phyloP scores from a whole-genome alignment of 2,797 vertebrate species.

The Peromyscus aztecus region DNA sequence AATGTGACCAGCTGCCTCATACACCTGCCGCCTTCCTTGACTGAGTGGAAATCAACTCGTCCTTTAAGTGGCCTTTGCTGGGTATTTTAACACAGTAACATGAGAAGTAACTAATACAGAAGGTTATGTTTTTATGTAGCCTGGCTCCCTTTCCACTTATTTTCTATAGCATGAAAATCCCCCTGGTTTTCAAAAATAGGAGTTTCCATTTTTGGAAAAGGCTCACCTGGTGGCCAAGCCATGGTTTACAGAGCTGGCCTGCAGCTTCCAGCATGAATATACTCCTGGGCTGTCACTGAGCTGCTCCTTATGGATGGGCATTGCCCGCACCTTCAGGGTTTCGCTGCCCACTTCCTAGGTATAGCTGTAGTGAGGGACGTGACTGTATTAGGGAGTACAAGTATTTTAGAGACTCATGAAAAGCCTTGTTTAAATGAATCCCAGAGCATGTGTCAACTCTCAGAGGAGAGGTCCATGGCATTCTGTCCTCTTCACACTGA shows the following conservation, averaged over 20 bases:
- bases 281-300: background rate
- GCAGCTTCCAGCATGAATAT: background rate
- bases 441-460: background rate
- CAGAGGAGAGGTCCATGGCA: fast-evolving
- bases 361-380: background rate
- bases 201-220: background rate
- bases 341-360: background rate
- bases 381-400: background rate
- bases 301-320: background rate
- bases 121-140: background rate
- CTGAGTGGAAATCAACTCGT: background rate
- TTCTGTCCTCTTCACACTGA: fast-evolving
- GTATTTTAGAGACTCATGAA: background rate
- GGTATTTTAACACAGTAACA: background rate
- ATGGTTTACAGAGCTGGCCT: background rate
- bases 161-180: background rate
- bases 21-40: background rate
- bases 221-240: background rate
- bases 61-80: background rate
- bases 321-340: background rate
- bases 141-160: background rate
- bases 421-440: background rate
- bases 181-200: background rate
- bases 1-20: background rate
- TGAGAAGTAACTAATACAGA: background rate